Percentiles rank a stretch among this genome's conserved stretches.
These are phyloP conservation scores for Pseudachorutes palmiensis DNA, from an alignment of 1,140 invertebrate species.

Conservation along the genomic window DNA sequence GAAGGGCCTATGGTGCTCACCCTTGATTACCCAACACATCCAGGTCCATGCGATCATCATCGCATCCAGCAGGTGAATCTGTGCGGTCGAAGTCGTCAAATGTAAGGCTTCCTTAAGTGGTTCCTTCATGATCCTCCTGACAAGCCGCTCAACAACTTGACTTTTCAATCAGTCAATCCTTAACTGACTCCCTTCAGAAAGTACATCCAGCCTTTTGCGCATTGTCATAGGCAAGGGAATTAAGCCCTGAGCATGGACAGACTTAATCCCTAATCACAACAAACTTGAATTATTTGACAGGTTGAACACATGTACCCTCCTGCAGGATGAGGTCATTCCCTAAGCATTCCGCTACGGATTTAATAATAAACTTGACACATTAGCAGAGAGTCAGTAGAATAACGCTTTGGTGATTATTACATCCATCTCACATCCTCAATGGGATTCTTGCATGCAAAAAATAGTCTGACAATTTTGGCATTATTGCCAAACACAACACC, in stretches of 20 bases:
- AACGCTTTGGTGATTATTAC: too few relatives aligned
- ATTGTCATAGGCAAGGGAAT: neutral
- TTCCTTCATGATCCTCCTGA: constrained; percentile 17
- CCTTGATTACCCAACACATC: constrained; percentile 1
- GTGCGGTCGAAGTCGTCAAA: constrained; percentile 34
- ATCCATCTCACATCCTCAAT: too few relatives aligned
- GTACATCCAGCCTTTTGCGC: neutral
- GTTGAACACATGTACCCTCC: neutral
- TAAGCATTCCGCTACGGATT: too few relatives aligned
- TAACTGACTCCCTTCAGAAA: neutral
- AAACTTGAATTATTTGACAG: neutral
- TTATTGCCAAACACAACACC: too few relatives aligned
- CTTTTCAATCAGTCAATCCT: constrained; percentile 32
- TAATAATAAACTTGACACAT: neutral
- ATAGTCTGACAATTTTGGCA: too few relatives aligned
- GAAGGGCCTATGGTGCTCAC: neutral
- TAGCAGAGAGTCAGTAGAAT: too few relatives aligned
- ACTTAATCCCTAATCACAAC: neutral
- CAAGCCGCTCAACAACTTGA: constrained; percentile 32
- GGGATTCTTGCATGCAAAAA: too few relatives aligned
- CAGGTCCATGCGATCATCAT: neutral
- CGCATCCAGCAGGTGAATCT: constrained; percentile 16
- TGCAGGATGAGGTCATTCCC: neutral
- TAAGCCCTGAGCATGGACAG: neutral
- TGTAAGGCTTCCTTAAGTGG: neutral